A percentile compares a stretch with the other conserved stretches of the same genome.
These are phyloP conservation scores for Nemotelus nigrinus DNA, from an alignment of 2,888 invertebrate species.

Conservation along the genomic window DNA sequence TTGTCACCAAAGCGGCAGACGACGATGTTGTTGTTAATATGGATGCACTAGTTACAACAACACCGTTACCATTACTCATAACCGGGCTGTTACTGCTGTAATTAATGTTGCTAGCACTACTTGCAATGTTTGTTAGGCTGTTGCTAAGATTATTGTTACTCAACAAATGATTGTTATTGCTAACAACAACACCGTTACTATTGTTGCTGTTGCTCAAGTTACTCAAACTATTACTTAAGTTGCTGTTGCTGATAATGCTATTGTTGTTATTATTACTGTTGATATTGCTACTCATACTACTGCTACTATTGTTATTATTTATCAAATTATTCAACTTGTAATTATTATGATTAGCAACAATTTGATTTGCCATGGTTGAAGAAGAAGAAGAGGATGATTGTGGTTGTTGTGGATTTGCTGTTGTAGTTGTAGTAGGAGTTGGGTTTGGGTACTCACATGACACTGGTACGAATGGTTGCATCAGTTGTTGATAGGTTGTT, in stretches of 20 bases:
- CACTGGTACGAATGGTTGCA: slow-evolving; percentile 98
- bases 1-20: slow-evolving; percentile 47
- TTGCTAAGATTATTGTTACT: slow-evolving; percentile 47
- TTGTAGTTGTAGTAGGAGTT: slow-evolving; percentile 59
- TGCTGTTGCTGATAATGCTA: slow-evolving; percentile 44
- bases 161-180: slow-evolving; percentile 49
- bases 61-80: slow-evolving; percentile 50
- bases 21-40: slow-evolving; percentile 40
- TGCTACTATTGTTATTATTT: slow-evolving; percentile 48
- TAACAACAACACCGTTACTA: slow-evolving; percentile 55
- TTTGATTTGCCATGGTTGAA: slow-evolving; percentile 61
- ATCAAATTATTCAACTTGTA: slow-evolving; percentile 50
- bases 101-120: slow-evolving; percentile 44
- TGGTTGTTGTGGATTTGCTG: slow-evolving; percentile 55
- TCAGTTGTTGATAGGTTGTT: slow-evolving; percentile 93
- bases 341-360: slow-evolving; percentile 55
- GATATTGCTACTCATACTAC: slow-evolving; percentile 51
- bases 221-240: slow-evolving; percentile 50
- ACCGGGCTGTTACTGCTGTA: slow-evolving; percentile 49
- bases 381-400: slow-evolving; percentile 57
- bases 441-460: slow-evolving; percentile 89
- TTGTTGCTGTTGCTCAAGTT: slow-evolving; percentile 50
- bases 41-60: slow-evolving; percentile 49
- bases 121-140: slow-evolving; percentile 37
- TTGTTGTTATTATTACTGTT: slow-evolving; percentile 48